Evolutionary conservation across 2,113 vertebrate species (phyloP).

Genomic region (Myrmecobius fasciatus): DNA sequence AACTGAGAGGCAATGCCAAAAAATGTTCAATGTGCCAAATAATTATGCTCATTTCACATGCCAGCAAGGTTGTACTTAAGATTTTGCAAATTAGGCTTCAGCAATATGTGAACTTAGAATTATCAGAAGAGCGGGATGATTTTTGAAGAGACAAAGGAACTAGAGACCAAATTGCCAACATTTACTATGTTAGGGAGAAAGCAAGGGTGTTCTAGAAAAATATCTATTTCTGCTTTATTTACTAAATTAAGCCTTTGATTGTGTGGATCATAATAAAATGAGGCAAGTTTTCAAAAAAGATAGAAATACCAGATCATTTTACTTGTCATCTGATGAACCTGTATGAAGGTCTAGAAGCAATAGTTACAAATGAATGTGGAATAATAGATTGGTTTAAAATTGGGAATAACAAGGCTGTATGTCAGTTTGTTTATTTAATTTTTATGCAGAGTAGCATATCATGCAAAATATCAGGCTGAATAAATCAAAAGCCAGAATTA

Average conservation of each 20-base stretch:
- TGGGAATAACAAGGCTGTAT: not conserved
- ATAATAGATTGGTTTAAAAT: not conserved
- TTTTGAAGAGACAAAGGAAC: not conserved
- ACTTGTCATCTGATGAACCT: not conserved
- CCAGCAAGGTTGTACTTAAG: not conserved
- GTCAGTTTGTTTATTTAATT: not conserved
- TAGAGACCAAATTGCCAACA: not conserved
- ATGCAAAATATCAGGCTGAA: not conserved
- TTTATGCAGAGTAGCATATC: not conserved
- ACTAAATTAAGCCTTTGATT: not conserved
- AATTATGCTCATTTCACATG: not conserved
- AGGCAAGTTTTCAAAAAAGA: not conserved
- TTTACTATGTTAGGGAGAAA: not conserved
- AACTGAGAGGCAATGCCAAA: not conserved
- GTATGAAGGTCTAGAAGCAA: not conserved
- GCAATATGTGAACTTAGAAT: not conserved
- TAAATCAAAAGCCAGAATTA: not conserved
- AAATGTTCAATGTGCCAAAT: not conserved
- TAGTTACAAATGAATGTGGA: not conserved
- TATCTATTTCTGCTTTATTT: not conserved
- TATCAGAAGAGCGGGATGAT: not conserved
- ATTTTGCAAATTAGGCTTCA: not conserved
- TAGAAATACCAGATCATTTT: not conserved
- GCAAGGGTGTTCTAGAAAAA: not conserved
- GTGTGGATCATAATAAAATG: not conserved